Conservation (phyloP, 2,113 vertebrate genomes). For the Dendropsophus ebraccatus region DNA sequence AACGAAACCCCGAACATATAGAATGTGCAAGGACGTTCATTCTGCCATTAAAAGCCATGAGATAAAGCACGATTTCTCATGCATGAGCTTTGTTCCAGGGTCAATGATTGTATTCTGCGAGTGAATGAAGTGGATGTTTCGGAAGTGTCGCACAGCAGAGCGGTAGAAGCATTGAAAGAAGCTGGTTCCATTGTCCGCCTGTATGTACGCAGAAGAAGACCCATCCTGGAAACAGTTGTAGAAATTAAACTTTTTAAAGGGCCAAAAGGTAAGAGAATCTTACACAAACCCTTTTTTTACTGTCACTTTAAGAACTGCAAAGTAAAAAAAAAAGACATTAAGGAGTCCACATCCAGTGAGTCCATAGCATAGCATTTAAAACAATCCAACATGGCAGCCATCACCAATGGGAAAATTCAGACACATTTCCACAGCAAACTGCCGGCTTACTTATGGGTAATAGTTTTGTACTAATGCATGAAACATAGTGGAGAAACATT, state of each 20-base stretch:
- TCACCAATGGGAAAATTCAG: too few relatives aligned
- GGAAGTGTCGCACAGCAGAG: constrained; percentile 92
- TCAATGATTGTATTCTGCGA: constrained; percentile 94
- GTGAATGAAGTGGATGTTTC: constrained; percentile 94
- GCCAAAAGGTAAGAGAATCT: constrained; percentile 86
- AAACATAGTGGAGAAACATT: too few relatives aligned
- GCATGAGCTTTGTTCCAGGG: constrained; percentile 71
- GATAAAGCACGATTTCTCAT: neutral
- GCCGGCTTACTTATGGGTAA: too few relatives aligned
- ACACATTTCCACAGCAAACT: too few relatives aligned
- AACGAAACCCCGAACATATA: neutral
- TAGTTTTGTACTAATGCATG: too few relatives aligned
- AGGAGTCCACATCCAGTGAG: too few relatives aligned
- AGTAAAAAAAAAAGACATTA: too few relatives aligned
- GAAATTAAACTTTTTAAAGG: constrained; percentile 97
- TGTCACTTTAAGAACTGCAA: neutral
- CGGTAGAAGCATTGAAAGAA: constrained; percentile 93
- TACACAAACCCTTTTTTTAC: constrained; percentile 62
- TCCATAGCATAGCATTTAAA: too few relatives aligned
- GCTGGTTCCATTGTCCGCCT: constrained; percentile 91
- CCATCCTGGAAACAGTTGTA: constrained; percentile 91
- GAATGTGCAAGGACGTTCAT: neutral
- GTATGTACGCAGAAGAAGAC: constrained; percentile 90
- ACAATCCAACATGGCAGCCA: too few relatives aligned
- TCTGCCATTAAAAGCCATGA: neutral